Evolutionary conservation across 2,113 vertebrate species (phyloP), one percentile per base, ranked within the genome.

Genomic region (Columbina picui): DNA sequence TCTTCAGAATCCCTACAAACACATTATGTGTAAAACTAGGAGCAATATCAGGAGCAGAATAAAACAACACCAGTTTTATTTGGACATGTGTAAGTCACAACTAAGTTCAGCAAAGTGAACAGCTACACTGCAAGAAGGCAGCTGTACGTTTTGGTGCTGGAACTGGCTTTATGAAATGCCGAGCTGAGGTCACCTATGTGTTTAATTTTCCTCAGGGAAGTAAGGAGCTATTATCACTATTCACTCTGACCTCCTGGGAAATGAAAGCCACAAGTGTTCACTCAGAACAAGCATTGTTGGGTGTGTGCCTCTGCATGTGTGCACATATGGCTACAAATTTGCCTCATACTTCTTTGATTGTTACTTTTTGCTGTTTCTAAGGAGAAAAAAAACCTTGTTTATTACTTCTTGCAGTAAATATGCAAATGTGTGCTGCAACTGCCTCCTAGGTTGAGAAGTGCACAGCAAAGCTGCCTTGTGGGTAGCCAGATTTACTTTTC

Each of bases 221-320:
- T 63, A 84, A 49, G 49, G 38, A 77, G 30, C 30, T 65, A 1
- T n/a, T 70, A 21, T 14, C 26, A 9, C 55, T 47, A 3, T 17
- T 19, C 39, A 5, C 27, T 65, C 50, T 56, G 57, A 41, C 30
- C 29, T 81, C 57, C 52, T 61, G 47, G 34, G 36, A 56, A 34
- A 38, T 6, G 12, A 17, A 34, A 53, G 13, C 26, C 61, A 14
- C 34, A n/a, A 53, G n/a, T 16, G 29, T 49, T 47, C 18, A 38
- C 41, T 4, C 2, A 41, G 65, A 56, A 21, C 19, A 19, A 64
- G 47, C 0, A 2, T 49, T 1, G 11, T 45, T 36, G 10, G 15
- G 2, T 8, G 6, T 2, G 19, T 17, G 53, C 29, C 1, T 2
- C 18, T 32, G 34, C 43, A 8, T 1, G 0, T 2, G 22, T 18